A percentile compares a stretch with the other conserved stretches of the same genome.
phyloP scores from a whole-genome alignment of 1,140 invertebrate genomes.

The Heliconius nattereri region DNA sequence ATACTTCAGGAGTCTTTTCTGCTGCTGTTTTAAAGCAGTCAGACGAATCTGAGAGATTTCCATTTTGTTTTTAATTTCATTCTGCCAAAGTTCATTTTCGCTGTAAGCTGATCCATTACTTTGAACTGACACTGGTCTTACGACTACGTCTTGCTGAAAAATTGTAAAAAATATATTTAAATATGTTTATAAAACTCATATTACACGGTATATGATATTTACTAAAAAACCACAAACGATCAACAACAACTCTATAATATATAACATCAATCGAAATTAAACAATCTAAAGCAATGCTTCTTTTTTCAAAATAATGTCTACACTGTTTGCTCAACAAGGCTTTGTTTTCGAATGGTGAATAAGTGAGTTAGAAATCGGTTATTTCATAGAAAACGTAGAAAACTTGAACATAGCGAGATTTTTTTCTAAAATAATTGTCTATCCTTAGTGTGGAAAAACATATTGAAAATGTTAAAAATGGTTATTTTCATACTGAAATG shows the following conservation, averaged over 20 bases:
- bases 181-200: neutral
- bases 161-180: conserved; percentile 14
- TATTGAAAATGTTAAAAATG: neutral
- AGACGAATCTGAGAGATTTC: conserved; percentile 75
- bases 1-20: conserved; percentile 76
- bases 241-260: conserved; percentile 5
- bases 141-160: conserved; percentile 64
- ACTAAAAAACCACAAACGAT: conserved; percentile 7
- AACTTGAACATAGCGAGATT: no score
- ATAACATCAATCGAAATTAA: neutral
- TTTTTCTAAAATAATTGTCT: no score
- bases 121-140: conserved; percentile 75
- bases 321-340: neutral
- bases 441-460: no score
- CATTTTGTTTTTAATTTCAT: conserved; percentile 79
- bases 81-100: conserved; percentile 80
- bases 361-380: neutral
- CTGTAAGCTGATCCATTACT: conserved; percentile 78
- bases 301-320: conserved; percentile 3
- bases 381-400: neutral
- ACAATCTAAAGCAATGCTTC: conserved; percentile 1
- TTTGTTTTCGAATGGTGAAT: neutral
- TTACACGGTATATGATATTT: neutral
- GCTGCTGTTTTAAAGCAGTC: conserved; percentile 75
- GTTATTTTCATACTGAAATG: conserved; percentile 7